Conservation (phyloP, 2,888 invertebrate genomes). For the Rhopalosiphum nymphaeae region DNA sequence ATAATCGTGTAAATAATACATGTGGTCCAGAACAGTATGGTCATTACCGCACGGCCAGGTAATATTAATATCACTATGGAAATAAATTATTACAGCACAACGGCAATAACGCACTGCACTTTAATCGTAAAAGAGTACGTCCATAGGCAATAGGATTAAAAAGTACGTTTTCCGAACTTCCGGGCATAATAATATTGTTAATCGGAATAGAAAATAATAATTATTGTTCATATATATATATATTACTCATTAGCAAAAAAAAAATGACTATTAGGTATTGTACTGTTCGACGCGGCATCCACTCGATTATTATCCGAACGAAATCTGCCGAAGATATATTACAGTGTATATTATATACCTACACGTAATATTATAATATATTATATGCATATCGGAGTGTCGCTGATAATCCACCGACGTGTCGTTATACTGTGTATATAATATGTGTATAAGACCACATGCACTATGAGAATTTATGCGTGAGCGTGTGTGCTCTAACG, state of each 20-base stretch:
- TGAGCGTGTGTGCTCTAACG: background rate
- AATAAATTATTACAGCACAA: background rate
- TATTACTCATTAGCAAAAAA: no score
- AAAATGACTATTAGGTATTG: no score
- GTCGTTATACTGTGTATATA: background rate
- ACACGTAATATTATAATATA: background rate
- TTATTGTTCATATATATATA: background rate
- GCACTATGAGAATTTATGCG: conserved; percentile 2
- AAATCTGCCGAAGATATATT: background rate
- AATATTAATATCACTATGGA: background rate
- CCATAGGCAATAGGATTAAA: background rate
- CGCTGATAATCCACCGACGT: background rate
- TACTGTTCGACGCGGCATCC: background rate
- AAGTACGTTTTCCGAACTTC: background rate
- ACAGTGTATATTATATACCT: background rate
- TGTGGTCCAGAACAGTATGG: background rate
- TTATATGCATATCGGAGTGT: background rate
- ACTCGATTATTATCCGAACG: background rate
- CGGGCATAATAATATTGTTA: background rate
- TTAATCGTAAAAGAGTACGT: background rate
- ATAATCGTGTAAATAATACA: background rate
- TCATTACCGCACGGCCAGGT: background rate
- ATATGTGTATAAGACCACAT: background rate
- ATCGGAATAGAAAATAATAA: background rate
- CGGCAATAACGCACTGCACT: background rate